These are phyloP conservation scores for Rhopalosiphum maidis DNA, from an alignment of 1,140 invertebrate species.

Conservation along the genomic window DNA sequence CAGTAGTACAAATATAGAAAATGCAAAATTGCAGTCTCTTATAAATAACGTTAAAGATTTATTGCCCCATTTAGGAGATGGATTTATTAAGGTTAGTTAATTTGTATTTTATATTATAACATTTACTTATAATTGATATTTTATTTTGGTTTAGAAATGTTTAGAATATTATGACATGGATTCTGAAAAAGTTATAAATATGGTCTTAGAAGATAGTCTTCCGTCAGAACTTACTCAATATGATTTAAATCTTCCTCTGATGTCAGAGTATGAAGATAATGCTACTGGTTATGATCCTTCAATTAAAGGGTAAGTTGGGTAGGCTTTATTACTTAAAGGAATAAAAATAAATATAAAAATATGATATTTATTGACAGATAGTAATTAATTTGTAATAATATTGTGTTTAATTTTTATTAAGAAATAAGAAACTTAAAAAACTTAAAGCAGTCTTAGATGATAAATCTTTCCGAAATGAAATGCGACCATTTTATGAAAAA, in stretches of 20 bases:
- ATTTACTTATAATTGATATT: background rate
- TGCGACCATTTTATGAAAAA: constrained; percentile 52
- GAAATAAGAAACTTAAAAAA: constrained; percentile 50
- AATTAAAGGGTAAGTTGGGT: background rate
- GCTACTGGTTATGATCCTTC: constrained; percentile 7
- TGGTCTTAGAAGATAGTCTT: constrained; percentile 44
- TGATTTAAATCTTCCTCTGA: background rate
- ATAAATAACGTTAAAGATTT: constrained; percentile 53
- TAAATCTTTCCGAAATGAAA: constrained; percentile 54
- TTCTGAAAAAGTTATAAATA: constrained; percentile 53
- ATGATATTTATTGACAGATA: background rate
- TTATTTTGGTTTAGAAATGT: constrained; percentile 16
- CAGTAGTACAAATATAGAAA: constrained; percentile 34
- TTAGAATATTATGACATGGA: constrained; percentile 54
- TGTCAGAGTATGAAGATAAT: constrained; percentile 19
- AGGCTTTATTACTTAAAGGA: background rate
- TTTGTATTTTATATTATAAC: background rate
- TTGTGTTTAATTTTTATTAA: background rate
- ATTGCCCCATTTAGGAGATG: constrained; percentile 42
- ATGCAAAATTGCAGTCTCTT: constrained; percentile 39
- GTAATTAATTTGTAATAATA: background rate
- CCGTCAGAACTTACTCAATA: constrained; percentile 40
- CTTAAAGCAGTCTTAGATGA: constrained; percentile 45
- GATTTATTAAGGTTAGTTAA: constrained; percentile 31
- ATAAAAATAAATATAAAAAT: background rate